Conservation (phyloP, 2,797 vertebrate genomes). For the Rhyacichthys aspro region DNA sequence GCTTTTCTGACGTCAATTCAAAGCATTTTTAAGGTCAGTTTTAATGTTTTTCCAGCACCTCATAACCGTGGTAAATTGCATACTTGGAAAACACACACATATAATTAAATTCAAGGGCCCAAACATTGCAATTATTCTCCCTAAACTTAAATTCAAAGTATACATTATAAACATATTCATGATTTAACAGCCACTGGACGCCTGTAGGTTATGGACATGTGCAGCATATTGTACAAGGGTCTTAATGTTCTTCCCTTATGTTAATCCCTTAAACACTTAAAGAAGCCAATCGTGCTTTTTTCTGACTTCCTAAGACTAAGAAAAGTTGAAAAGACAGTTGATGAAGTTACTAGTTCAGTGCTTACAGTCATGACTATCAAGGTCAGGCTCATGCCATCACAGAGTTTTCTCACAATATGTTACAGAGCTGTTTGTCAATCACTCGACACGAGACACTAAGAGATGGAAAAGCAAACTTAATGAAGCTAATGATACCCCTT, state of each 20-base stretch:
- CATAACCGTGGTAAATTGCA: background rate
- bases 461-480: conserved; percentile 19
- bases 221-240: background rate
- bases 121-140: too few relatives aligned
- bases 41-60: background rate
- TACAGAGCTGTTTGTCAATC: conserved; percentile 6
- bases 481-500: conserved; percentile 7
- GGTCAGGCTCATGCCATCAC: background rate
- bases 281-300: background rate
- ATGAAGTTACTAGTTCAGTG: conserved; percentile 1
- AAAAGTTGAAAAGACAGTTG: background rate
- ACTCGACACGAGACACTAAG: conserved; percentile 6
- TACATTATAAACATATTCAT: too few relatives aligned
- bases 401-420: background rate
- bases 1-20: background rate
- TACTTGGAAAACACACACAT: too few relatives aligned
- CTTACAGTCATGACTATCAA: background rate
- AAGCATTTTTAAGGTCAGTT: background rate
- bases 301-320: background rate
- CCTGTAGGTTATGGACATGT: background rate
- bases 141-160: too few relatives aligned
- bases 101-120: too few relatives aligned
- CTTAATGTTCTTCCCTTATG: background rate
- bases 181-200: background rate
- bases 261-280: background rate